Percentiles rank a stretch among this genome's conserved stretches.
phyloP scores from a whole-genome alignment of 2,888 invertebrate genomes.

The Hirudinaria manillensis region DNA sequence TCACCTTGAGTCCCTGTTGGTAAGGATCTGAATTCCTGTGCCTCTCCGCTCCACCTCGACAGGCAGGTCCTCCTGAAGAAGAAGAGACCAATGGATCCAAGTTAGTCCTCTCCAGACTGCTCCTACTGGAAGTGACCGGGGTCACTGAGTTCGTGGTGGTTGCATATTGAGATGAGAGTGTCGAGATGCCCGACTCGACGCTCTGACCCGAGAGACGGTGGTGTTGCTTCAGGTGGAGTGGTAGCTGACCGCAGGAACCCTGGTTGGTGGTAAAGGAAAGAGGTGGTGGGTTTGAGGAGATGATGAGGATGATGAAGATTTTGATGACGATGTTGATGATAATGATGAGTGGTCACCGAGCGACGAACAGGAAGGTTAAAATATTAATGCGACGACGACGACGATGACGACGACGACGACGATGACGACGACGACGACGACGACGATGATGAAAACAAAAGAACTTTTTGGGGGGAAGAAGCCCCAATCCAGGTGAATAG shows the following conservation, averaged over 20 bases:
- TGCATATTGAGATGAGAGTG: constrained; percentile 20
- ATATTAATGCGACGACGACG: not conserved
- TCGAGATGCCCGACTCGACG: constrained; percentile 26
- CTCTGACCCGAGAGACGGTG: constrained; percentile 31
- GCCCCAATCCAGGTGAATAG: too few relatives aligned
- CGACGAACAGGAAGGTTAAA: too few relatives aligned
- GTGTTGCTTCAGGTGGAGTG: not conserved
- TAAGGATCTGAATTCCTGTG: constrained; percentile 7
- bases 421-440: not conserved
- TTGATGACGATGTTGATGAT: not conserved
- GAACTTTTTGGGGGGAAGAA: too few relatives aligned
- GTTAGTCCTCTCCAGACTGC: constrained; percentile 26
- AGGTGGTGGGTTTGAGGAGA: not conserved
- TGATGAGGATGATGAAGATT: not conserved
- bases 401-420: not conserved
- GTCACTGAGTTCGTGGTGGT: too few relatives aligned
- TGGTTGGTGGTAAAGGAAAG: not conserved
- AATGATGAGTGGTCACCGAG: too few relatives aligned
- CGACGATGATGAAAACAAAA: not conserved
- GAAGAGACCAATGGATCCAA: not conserved
- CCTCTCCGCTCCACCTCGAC: too few relatives aligned
- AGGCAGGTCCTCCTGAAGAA: not conserved
- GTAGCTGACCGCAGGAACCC: constrained; percentile 5
- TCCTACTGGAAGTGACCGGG: constrained; percentile 22
- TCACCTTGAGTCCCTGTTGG: constrained; percentile 32